Conservation (phyloP, 2,888 invertebrate genomes). For the Nematopogon swammerdamellus region DNA sequence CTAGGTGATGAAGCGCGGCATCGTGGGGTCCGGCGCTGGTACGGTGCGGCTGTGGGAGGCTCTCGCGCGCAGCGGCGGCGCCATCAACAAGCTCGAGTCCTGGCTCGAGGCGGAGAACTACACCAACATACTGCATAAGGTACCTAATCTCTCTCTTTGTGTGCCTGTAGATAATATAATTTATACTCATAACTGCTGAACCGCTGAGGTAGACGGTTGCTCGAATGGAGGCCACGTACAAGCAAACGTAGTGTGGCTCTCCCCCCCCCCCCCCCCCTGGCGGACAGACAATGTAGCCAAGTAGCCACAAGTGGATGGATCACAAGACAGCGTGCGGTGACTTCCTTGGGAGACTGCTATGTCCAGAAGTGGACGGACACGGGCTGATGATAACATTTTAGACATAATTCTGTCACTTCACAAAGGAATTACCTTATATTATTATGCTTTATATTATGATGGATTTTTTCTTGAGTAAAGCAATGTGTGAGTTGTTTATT, state of each 20-base stretch:
- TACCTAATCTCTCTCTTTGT: conserved; percentile 15
- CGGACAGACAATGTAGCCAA: not conserved
- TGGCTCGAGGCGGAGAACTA: conserved; percentile 48
- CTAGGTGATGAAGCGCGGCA: conserved; percentile 39
- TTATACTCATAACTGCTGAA: not conserved
- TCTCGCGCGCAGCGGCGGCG: conserved; percentile 28
- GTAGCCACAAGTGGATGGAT: not conserved
- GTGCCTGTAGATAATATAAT: not conserved
- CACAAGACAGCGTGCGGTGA: not conserved
- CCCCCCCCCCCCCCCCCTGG: not conserved
- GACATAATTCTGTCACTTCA: too few species aligned
- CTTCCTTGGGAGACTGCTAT: too few species aligned
- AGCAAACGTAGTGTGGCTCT: too few species aligned
- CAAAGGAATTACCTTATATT: too few species aligned
- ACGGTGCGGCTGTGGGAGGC: conserved; percentile 36
- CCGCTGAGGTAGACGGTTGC: too few species aligned
- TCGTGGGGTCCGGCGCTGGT: conserved; percentile 35
- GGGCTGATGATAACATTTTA: too few species aligned
- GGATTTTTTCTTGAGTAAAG: too few species aligned
- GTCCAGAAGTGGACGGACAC: too few species aligned
- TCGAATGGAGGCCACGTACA: too few species aligned
- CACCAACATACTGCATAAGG: conserved; percentile 49
- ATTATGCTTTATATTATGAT: too few species aligned
- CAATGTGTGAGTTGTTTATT: too few species aligned
- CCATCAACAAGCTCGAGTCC: conserved; percentile 30